Conservation (phyloP, 37 sponge, comb jelly and placozoan genomes). For the Axinella damicornis region DNA sequence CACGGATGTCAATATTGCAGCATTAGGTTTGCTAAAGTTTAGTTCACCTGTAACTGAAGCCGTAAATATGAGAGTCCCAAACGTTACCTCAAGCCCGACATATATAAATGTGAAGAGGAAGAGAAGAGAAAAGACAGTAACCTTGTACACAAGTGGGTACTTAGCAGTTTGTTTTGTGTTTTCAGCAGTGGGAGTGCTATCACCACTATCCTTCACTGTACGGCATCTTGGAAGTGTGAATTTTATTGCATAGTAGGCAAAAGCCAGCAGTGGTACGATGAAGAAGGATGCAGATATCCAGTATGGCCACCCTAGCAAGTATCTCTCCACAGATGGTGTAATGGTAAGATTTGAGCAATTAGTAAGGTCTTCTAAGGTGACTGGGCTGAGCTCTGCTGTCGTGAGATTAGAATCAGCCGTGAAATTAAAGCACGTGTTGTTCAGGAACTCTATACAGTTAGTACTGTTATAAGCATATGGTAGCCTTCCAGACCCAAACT, state of each 20-base stretch:
- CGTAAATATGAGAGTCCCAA: conserved; percentile 64
- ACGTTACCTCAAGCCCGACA: conserved; percentile 61
- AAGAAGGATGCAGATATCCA: neutral
- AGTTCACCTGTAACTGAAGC: conserved; percentile 56
- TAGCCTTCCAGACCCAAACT: too few relatives aligned
- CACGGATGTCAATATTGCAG: conserved; percentile 46
- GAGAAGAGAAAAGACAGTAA: conserved; percentile 1
- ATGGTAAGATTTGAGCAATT: neutral
- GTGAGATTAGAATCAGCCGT: neutral
- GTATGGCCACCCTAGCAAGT: conserved; percentile 6
- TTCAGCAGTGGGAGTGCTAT: neutral
- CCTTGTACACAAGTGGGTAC: conserved; percentile 17
- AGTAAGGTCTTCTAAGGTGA: neutral
- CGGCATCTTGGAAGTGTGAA: neutral
- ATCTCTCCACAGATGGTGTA: neutral
- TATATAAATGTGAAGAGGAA: conserved; percentile 47
- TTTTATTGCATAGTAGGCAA: conserved; percentile 22
- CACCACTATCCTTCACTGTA: neutral
- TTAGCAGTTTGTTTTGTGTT: neutral
- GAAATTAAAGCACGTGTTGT: neutral
- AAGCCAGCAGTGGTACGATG: conserved; percentile 12
- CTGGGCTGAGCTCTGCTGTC: neutral
- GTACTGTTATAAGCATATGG: too few relatives aligned
- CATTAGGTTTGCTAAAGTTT: conserved; percentile 39
- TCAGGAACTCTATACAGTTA: neutral